phyloP scores from a whole-genome alignment of 2,888 invertebrate genomes.

The Scaeva pyrastri region DNA sequence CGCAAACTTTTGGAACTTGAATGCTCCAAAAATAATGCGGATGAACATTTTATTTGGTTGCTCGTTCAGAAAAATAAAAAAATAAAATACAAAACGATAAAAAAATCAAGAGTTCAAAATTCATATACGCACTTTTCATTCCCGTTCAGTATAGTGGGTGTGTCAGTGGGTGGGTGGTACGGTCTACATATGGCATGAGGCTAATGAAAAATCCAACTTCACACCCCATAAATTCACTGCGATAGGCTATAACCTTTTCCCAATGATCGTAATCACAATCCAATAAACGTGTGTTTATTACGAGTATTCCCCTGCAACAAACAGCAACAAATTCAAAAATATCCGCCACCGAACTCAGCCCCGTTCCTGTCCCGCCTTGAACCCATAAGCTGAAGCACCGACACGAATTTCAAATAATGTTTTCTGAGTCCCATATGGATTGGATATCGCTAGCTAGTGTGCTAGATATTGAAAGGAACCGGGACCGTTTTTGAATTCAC shows the following conservation, averaged over 20 bases:
- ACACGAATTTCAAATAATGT: conserved; percentile 56
- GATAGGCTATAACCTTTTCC: conserved; percentile 68
- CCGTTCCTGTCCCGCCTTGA: no score
- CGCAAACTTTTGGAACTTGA: neutral
- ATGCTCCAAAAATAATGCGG: conserved; percentile 23
- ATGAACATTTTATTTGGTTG: conserved; percentile 9
- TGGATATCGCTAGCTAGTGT: neutral
- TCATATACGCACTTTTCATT: conserved; percentile 28
- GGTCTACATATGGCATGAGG: neutral
- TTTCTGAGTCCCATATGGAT: conserved; percentile 57
- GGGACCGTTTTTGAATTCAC: conserved; percentile 33
- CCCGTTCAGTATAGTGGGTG: neutral
- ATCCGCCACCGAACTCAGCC: neutral
- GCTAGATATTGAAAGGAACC: conserved; percentile 23
- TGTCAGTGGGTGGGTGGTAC: neutral
- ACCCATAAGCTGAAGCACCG: conserved; percentile 28
- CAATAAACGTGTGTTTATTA: conserved; percentile 75
- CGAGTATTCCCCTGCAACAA: conserved; percentile 64
- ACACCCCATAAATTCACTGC: conserved; percentile 70
- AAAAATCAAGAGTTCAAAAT: neutral
- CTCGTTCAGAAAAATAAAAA: conserved; percentile 14
- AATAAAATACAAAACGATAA: neutral
- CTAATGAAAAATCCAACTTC: conserved; percentile 74
- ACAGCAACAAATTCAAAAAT: conserved; percentile 63
- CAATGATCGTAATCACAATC: conserved; percentile 74